Base-by-base conservation (phyloP, 2,797 vertebrate genomes). In the Oophaga sylvatica region DNA sequence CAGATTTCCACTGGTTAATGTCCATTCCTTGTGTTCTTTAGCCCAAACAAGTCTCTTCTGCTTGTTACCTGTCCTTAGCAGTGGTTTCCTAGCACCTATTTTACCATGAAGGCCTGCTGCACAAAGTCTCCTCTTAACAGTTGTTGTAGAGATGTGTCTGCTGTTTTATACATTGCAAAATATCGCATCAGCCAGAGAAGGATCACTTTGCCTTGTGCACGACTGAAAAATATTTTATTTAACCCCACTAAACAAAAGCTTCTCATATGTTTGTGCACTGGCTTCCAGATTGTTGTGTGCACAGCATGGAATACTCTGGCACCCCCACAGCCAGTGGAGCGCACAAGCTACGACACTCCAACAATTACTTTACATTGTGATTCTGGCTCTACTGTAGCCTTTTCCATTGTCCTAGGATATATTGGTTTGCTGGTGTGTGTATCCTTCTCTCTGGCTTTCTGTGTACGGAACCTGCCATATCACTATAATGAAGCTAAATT, bases 401-500 rank as follows among this genome's bases (percentile, higher is more conserved):
- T 95, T 90, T 95, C 93, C 93, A 93, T 93, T 89, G 94, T 94
- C 31, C 91, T 95, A 41, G 94, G 94, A 62, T 95, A 95, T 87
- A 94, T 95, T 2, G 92, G 94, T 22, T 65, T 95, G 2, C 90
- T 96, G 60, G 92, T 94, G n/a, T 94, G 92, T 81, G 81, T 93
- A 87, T 95, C 94, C 88, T 93, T 95, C 60, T 59, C 93, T 0
- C 86, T 93, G 75, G 94, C 95, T 0, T 95, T 95, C 90, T 89
- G 95, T 70, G 94, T 93, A 63, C 90, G 94, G 9, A 94, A 95
- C 82, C 87, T 95, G 16, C 95, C 95, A 0, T 94, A 94, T 77
- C 93, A 93, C 89, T 96, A 94, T 60, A 95, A 96, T 3, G 95
- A 95, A 84, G 94, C 94, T 1, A 95, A 94, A 85, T 93, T 93